A percentile compares a stretch with the other conserved stretches of the same genome.
phyloP scores from a whole-genome alignment of 2,797 vertebrate genomes.

The Prunella strophiata region DNA sequence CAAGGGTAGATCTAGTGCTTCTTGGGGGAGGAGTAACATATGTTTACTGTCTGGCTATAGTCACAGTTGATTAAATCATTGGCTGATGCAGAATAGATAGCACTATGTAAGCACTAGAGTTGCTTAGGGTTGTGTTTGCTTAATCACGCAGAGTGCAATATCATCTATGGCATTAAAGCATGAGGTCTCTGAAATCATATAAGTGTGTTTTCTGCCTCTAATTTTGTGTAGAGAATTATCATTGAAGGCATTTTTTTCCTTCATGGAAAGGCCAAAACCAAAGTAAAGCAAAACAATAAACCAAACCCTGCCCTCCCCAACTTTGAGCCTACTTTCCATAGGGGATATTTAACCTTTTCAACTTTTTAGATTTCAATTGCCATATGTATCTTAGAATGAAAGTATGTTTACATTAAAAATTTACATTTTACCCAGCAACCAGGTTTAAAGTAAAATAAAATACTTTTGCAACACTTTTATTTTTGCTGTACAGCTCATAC shows the following conservation, averaged over 20 bases:
- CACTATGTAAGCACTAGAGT: not conserved
- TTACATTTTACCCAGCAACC: not conserved
- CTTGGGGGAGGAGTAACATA: slow-evolving; percentile 10
- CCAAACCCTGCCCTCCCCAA: rapidly evolving
- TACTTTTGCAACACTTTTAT: not conserved
- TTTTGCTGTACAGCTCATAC: not conserved
- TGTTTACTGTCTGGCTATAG: slow-evolving; percentile 36
- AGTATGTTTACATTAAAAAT: not conserved
- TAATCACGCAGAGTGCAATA: not conserved
- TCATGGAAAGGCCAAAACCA: not conserved
- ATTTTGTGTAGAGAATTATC: not conserved
- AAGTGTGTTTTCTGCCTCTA: not conserved
- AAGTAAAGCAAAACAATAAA: not conserved
- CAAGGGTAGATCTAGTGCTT: slow-evolving; percentile 34
- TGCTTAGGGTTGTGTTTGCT: not conserved
- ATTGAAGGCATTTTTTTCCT: not conserved
- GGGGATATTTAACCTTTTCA: not conserved
- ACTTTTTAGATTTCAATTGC: not conserved
- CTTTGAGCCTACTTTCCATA: not conserved
- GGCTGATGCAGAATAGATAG: slow-evolving; percentile 22
- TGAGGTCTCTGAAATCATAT: not conserved
- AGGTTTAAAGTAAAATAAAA: not conserved
- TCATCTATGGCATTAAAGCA: not conserved
- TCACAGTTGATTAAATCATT: slow-evolving; percentile 51
- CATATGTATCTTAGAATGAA: not conserved